Conservation (phyloP, 2,113 vertebrate species). For the Chrysochloris asiatica region DNA sequence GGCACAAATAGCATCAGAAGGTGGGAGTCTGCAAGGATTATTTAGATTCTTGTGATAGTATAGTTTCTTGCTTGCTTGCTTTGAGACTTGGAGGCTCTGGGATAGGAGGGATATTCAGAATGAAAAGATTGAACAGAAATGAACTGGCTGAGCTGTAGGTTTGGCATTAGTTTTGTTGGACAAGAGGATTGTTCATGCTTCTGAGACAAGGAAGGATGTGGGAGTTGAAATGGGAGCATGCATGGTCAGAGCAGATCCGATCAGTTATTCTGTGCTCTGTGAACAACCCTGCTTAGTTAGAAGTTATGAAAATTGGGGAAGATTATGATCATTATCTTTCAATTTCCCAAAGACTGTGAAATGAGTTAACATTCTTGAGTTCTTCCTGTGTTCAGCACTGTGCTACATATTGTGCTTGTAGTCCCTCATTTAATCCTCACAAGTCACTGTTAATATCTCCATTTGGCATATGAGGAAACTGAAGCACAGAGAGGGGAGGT, state of each 20-base stretch:
- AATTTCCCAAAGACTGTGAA: constrained; percentile 21
- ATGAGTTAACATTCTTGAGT: constrained; percentile 1
- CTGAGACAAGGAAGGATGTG: not conserved
- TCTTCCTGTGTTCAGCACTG: not conserved
- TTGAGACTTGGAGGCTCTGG: constrained; percentile 1
- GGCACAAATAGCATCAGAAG: not conserved
- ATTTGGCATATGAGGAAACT: not conserved
- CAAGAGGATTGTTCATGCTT: constrained; percentile 14
- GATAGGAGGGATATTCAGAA: constrained; percentile 14
- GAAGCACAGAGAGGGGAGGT: constrained; percentile 25
- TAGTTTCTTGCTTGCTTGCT: too few species aligned
- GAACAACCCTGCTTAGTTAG: not conserved
- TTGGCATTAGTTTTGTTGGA: constrained; percentile 38
- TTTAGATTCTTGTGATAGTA: not conserved
- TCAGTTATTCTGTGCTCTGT: not conserved
- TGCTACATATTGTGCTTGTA: not conserved
- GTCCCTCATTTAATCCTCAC: not conserved
- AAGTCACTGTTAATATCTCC: not conserved
- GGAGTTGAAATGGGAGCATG: not conserved
- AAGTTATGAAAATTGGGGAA: not conserved
- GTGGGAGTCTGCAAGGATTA: not conserved
- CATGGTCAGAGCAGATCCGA: not conserved
- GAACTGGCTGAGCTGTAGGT: not conserved
- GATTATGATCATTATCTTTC: constrained; percentile 20
- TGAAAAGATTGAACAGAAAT: constrained; percentile 17